Percentiles rank a stretch among this genome's conserved stretches.
Evolutionary conservation across 2,113 vertebrate species (phyloP).

Genomic region (Amia ocellicauda): DNA sequence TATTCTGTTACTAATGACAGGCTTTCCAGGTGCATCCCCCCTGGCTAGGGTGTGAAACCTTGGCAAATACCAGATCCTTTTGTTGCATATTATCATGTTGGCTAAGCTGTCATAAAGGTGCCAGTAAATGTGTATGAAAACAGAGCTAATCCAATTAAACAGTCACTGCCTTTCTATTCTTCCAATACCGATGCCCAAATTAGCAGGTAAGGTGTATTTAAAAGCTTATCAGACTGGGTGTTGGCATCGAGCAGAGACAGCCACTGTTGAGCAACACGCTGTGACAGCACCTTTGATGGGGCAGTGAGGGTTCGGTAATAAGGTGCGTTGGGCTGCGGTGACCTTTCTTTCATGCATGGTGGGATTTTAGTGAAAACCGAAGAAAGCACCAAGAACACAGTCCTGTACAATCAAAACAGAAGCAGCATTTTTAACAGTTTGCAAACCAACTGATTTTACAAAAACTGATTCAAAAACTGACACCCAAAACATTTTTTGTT

Average conservation of each 20-base stretch:
- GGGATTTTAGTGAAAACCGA: neutral
- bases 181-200: conserved; percentile 39
- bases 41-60: conserved; percentile 61
- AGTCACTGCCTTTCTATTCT: conserved; percentile 64
- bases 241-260: neutral
- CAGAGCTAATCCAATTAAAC: conserved; percentile 71
- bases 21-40: conserved; percentile 71
- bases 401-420: neutral
- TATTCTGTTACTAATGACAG: conserved; percentile 39
- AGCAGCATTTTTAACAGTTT: neutral
- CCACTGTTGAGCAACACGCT: neutral
- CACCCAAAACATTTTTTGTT: no score
- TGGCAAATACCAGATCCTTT: conserved; percentile 51
- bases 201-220: conserved; percentile 22
- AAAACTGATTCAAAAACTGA: no score
- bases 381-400: neutral
- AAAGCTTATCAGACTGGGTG: conserved; percentile 13
- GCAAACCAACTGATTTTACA: no score
- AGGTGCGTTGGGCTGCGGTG: neutral
- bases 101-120: conserved; percentile 59
- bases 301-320: neutral
- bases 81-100: conserved; percentile 51
- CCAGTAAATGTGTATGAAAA: conserved; percentile 35
- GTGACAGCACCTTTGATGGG: neutral
- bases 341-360: neutral